Evolutionary conservation across 2,888 invertebrate species (phyloP), one percentile per base, ranked within the genome.

Genomic region (Osmoderma eremita): DNA sequence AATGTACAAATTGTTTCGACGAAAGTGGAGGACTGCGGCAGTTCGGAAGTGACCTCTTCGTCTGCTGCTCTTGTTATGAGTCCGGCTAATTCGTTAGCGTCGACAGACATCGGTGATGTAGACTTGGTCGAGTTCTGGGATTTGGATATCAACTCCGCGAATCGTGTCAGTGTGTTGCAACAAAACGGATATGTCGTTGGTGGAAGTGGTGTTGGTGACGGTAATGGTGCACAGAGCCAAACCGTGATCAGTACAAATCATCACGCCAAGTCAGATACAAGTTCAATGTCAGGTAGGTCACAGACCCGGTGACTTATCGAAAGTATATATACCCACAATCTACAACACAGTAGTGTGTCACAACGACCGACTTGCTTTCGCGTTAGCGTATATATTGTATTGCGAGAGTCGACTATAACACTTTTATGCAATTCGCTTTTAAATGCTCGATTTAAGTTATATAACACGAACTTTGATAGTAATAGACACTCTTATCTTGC

Each of bases 61-160:
- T 91, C 92, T 50, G 86, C 90, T 70, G 83, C 84, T 18, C 83
- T 91, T 54, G 90, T 90, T 71, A 85, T 91, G 81, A 87, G 89
- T 75, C 91, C 91, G 54, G 89, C 89, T 71, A 89, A 91, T 71
- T 90, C 91, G 54, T 85, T 92, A 72, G 88, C 88, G 72, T 91
- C 92, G 73, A 89, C 91, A 17, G 91, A 92, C 75, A 91, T 91
- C 80, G 90, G 88, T 70, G 86, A 86, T 73, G 92, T 92, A 69
- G 92, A 92, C 76, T 86, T 92, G 72, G 68, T 68, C 12, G 94
- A 93, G 78, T 86, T 94, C 74, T 94, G 94, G 94, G 92, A 92
- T 76, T 79, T 88, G 77, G 88, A 88, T 77, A 79, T 88, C 63
- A 87, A 87, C 77, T 81, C 82, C 69, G 84, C 80, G 71, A 79